phyloP scores from a whole-genome alignment of 2,797 vertebrate species.

The Takifugu rubripes region DNA sequence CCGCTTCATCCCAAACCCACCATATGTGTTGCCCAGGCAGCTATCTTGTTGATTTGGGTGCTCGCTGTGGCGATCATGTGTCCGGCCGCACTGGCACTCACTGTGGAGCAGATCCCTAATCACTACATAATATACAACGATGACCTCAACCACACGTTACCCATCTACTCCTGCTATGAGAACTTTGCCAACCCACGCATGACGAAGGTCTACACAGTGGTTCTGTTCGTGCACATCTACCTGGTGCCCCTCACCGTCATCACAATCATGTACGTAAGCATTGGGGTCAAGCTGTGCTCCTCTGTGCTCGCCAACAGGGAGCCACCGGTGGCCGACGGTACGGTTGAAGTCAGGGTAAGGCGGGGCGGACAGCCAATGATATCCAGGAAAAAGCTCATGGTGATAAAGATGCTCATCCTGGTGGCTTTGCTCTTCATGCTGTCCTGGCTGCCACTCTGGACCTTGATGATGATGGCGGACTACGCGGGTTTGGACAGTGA shows the following conservation, averaged over 20 bases:
- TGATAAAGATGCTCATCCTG: constrained; percentile 82
- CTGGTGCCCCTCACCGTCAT: constrained; percentile 75
- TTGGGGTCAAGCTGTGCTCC: constrained; percentile 75
- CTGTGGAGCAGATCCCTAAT: constrained; percentile 66
- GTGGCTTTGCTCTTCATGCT: constrained; percentile 80
- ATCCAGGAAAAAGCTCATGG: constrained; percentile 74
- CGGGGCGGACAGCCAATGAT: constrained; percentile 53
- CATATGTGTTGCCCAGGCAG: constrained; percentile 70
- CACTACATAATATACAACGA: constrained; percentile 72
- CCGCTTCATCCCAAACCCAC: constrained; percentile 78
- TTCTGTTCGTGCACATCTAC: constrained; percentile 79
- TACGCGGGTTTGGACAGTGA: constrained; percentile 68
- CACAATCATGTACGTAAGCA: constrained; percentile 74
- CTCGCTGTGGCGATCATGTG: constrained; percentile 76
- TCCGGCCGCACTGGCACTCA: constrained; percentile 74
- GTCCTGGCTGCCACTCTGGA: constrained; percentile 84
- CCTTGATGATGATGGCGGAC: constrained; percentile 78
- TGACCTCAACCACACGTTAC: constrained; percentile 67
- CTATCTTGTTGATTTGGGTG: constrained; percentile 76
- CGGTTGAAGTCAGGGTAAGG: constrained; percentile 15
- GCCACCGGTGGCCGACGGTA: constrained; percentile 30
- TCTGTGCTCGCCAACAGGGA: constrained; percentile 61
- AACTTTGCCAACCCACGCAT: constrained; percentile 75
- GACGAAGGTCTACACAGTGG: constrained; percentile 79
- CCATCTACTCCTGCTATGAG: constrained; percentile 78